Evolutionary conservation across 1,140 invertebrate genomes (phyloP).

Genomic region (Trissolcus basalis): DNA sequence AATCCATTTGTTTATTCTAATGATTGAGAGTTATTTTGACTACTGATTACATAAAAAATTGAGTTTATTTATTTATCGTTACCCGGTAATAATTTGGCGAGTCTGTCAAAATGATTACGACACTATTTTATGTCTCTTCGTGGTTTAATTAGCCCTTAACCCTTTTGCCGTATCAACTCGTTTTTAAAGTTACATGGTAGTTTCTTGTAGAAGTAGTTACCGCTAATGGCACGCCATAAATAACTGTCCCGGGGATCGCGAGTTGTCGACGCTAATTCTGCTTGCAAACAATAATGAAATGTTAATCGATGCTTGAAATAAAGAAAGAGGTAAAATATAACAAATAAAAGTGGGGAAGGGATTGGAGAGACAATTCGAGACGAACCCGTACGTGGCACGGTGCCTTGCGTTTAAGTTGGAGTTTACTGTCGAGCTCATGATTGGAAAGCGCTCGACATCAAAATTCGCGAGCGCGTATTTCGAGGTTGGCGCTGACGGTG

Average conservation of each 20-base stretch:
- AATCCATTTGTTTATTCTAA: too few species aligned
- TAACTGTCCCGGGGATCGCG: constrained; percentile 8
- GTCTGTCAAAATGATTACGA: too few species aligned
- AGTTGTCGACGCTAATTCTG: constrained; percentile 5
- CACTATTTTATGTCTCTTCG: not conserved
- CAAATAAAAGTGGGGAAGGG: too few species aligned
- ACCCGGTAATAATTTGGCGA: too few species aligned
- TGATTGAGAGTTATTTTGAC: too few species aligned
- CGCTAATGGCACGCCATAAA: constrained; percentile 16
- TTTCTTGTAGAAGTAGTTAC: constrained; percentile 11
- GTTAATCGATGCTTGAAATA: constrained; percentile 6
- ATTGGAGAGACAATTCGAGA: not conserved
- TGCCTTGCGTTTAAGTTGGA: constrained; percentile 10
- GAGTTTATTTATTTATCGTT: too few species aligned
- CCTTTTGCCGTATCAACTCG: not conserved
- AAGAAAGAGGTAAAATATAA: constrained; percentile 3
- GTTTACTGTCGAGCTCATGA: constrained; percentile 19
- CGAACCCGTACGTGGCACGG: constrained; percentile 17
- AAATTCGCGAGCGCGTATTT: constrained; percentile 27
- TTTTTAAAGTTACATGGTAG: not conserved
- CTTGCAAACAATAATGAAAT: constrained; percentile 6
- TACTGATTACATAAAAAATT: too few species aligned
- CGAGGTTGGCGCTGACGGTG: constrained; percentile 12
- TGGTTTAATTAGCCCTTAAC: not conserved
- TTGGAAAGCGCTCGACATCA: constrained; percentile 30